These are phyloP conservation scores for Chloroceryle aenea DNA, from an alignment of 2,113 vertebrate species.

Conservation along the genomic window DNA sequence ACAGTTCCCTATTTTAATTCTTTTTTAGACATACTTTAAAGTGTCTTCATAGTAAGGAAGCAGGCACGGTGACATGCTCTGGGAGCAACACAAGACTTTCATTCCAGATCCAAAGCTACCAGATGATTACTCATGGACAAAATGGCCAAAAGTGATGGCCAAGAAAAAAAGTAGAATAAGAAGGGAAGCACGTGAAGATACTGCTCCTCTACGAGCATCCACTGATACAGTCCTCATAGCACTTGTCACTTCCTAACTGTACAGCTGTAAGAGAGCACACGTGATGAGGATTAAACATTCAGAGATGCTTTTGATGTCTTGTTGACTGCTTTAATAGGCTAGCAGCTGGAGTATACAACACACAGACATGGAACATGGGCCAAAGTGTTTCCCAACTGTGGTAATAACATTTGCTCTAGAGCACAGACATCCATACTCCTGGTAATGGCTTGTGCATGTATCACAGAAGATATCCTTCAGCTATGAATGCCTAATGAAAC, in stretches of 20 bases:
- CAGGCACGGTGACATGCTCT: rapidly evolving
- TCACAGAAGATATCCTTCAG: background rate
- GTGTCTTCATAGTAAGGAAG: background rate
- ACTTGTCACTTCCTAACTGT: background rate
- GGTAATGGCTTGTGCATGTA: background rate
- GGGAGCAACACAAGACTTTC: background rate
- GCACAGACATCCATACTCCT: background rate
- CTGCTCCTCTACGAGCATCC: background rate
- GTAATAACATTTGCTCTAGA: background rate
- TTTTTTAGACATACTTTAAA: background rate
- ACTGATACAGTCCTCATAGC: background rate
- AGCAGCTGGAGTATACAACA: background rate
- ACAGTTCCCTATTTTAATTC: background rate
- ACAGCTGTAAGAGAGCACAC: background rate
- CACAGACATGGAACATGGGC: background rate
- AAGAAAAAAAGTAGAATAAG: background rate
- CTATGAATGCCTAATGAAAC: background rate
- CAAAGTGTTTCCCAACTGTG: background rate
- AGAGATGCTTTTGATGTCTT: background rate
- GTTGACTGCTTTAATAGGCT: background rate
- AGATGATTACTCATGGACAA: background rate
- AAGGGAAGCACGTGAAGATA: background rate
- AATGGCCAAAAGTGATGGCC: background rate
- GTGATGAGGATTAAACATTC: background rate
- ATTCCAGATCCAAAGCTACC: background rate